phyloP scores from a whole-genome alignment of 2,113 vertebrate species.

The Numida meleagris region DNA sequence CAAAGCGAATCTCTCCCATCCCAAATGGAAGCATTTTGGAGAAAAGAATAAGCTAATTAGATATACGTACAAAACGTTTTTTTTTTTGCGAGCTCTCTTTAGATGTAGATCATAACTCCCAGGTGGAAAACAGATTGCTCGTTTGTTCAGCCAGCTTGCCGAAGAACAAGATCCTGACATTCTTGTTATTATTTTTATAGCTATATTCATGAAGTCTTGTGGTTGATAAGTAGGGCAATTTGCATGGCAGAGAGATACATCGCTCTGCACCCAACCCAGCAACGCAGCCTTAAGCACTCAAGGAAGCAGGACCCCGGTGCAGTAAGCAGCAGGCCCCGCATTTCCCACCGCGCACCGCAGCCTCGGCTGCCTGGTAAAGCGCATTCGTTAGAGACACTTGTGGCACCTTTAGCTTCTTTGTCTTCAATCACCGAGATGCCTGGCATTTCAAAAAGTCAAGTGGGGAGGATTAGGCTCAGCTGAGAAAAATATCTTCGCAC shows the following conservation, averaged over 20 bases:
- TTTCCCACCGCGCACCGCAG: neutral
- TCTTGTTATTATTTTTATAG: neutral
- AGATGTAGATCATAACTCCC: neutral
- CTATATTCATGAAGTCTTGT: neutral
- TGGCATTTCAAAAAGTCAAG: constrained; percentile 39
- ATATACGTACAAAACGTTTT: fast-evolving
- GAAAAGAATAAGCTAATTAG: neutral
- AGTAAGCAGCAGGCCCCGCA: neutral
- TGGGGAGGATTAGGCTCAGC: neutral
- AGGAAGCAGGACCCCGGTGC: neutral
- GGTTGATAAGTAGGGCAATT: neutral
- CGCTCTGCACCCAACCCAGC: neutral
- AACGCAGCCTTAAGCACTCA: neutral
- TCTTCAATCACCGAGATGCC: neutral
- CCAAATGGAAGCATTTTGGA: no score
- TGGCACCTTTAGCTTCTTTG: neutral
- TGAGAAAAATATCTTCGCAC: neutral
- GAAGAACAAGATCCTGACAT: neutral
- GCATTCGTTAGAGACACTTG: neutral
- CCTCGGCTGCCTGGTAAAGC: neutral
- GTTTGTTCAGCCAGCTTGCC: neutral
- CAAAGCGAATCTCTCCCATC: neutral
- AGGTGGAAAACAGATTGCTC: neutral
- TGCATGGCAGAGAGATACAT: neutral
- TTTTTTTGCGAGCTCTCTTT: neutral